These are phyloP conservation scores for Scortum barcoo DNA, from an alignment of 2,113 vertebrate genomes.

Conservation along the genomic window DNA sequence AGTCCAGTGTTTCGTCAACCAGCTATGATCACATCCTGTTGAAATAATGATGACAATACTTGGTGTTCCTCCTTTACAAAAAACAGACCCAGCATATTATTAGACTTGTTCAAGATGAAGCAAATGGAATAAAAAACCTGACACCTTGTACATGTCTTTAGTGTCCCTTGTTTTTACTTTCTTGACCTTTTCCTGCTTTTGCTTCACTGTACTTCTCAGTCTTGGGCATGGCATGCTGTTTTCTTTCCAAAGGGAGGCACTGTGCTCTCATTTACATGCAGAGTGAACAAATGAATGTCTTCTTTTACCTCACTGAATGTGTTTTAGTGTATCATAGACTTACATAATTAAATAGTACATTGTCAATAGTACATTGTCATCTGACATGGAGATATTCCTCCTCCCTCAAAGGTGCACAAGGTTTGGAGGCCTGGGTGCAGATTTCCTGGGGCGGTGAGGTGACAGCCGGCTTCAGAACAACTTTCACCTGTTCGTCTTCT, in stretches of 20 bases:
- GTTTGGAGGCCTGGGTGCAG: background rate
- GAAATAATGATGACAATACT: too few species aligned
- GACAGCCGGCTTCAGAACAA: slow-evolving; percentile 32
- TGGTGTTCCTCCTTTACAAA: too few species aligned
- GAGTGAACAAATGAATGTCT: background rate
- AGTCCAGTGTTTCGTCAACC: too few species aligned
- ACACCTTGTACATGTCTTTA: too few species aligned
- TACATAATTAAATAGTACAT: too few species aligned
- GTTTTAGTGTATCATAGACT: background rate
- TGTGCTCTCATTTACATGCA: background rate
- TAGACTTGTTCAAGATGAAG: too few species aligned
- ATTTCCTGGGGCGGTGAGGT: slow-evolving; percentile 24
- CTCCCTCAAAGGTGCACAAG: slow-evolving; percentile 26
- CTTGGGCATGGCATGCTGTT: background rate
- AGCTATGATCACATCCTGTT: too few species aligned
- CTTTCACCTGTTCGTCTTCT: slow-evolving; percentile 61
- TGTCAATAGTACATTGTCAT: too few species aligned
- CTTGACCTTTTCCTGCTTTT: background rate
- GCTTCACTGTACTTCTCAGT: background rate
- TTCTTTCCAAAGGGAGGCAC: too few species aligned
- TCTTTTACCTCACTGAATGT: background rate
- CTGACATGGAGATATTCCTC: background rate
- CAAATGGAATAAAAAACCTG: too few species aligned
- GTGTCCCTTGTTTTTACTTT: too few species aligned
- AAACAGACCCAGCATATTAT: too few species aligned